A percentile compares a stretch with the other conserved stretches of the same genome.
Conservation (phyloP, 2,797 vertebrate species). For the Bryconaethiops microstoma region DNA sequence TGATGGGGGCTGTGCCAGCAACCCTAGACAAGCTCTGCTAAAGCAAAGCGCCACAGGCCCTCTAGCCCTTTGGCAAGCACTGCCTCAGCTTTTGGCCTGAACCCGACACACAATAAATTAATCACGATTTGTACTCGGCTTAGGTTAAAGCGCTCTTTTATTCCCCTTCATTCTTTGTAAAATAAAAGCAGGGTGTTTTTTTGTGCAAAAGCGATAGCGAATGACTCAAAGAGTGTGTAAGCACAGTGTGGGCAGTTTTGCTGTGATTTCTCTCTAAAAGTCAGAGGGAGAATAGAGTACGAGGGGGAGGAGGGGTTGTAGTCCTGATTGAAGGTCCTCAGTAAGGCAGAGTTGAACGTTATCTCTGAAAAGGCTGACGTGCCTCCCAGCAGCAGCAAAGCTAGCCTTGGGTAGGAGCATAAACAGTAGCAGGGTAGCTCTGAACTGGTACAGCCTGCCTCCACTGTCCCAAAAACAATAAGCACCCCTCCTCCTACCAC, state of each 20-base stretch:
- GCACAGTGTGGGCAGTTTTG: constrained; percentile 1
- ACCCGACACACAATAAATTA: constrained; percentile 40
- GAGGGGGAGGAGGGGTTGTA: not conserved
- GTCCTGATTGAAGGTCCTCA: constrained; percentile 33
- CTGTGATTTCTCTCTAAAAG: constrained; percentile 21
- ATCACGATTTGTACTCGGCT: constrained; percentile 43
- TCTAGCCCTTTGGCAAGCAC: constrained; percentile 48
- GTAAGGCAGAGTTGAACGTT: constrained; percentile 54
- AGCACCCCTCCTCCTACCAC: constrained; percentile 21
- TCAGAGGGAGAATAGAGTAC: not conserved
- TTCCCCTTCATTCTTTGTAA: constrained; percentile 37
- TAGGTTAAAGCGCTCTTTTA: constrained; percentile 40
- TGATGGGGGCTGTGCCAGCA: constrained; percentile 47
- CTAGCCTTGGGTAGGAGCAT: constrained; percentile 54
- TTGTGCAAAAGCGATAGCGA: constrained; percentile 9
- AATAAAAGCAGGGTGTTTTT: not conserved
- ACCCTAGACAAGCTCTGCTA: constrained; percentile 41
- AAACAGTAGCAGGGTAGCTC: constrained; percentile 53
- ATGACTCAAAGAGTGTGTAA: constrained; percentile 1
- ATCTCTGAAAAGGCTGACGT: constrained; percentile 53
- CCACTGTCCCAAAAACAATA: constrained; percentile 48
- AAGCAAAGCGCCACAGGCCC: constrained; percentile 39
- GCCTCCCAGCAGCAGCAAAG: constrained; percentile 39
- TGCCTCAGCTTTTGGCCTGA: constrained; percentile 40
- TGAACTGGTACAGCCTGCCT: constrained; percentile 51